Conservation (phyloP, 2,888 invertebrate species). For the Ophion costatus region DNA sequence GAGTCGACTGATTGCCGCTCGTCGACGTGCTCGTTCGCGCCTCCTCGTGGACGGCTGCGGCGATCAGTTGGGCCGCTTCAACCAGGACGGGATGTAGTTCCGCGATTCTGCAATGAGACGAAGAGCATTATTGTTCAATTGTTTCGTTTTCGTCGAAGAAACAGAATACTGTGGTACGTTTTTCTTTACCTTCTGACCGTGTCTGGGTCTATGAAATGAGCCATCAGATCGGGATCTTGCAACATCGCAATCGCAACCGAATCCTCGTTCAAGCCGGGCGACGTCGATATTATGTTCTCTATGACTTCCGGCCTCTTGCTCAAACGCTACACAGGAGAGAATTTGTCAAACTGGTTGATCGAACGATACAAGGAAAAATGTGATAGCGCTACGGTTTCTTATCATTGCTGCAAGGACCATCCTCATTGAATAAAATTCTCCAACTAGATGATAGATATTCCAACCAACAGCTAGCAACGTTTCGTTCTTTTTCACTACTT, state of each 20-base stretch:
- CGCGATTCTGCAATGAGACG: conserved; percentile 84
- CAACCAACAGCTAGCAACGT: too few relatives aligned
- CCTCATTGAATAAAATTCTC: too few relatives aligned
- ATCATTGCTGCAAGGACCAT: too few relatives aligned
- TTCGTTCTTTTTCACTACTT: too few relatives aligned
- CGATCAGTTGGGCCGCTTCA: conserved; percentile 88
- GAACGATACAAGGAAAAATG: neutral
- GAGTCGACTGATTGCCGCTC: conserved; percentile 71
- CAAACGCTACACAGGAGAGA: conserved; percentile 74
- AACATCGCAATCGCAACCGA: conserved; percentile 90
- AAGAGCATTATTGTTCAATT: neutral
- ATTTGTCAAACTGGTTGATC: conserved; percentile 34
- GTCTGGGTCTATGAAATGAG: conserved; percentile 88
- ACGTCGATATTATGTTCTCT: conserved; percentile 89
- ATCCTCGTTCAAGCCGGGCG: conserved; percentile 89
- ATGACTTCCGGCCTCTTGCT: conserved; percentile 84
- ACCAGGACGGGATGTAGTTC: conserved; percentile 89
- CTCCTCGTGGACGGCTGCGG: conserved; percentile 85
- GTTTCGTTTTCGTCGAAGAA: neutral
- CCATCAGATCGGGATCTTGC: conserved; percentile 90
- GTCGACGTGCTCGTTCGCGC: conserved; percentile 76
- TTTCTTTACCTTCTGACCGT: conserved; percentile 85
- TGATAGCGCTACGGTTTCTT: too few relatives aligned
- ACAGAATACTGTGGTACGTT: neutral
- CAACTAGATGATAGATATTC: too few relatives aligned